Base-by-base conservation (phyloP, 2,888 invertebrate genomes). In the Lissonota sp. region DNA sequence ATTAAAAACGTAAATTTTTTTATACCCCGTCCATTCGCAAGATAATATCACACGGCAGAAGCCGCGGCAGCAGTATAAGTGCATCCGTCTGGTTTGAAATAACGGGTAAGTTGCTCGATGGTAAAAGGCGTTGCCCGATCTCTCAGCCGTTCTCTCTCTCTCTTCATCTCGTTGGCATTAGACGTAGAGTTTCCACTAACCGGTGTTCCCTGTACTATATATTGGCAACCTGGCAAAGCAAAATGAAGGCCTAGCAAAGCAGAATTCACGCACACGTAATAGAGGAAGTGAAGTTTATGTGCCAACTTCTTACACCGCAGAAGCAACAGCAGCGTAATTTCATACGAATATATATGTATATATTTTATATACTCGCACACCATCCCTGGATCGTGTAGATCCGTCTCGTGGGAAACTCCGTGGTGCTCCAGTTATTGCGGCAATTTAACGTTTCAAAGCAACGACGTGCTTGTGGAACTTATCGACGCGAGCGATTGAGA, bases 231-330 rank as follows among this genome's bases (percentile, higher is more conserved):
- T 60, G 51, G 55, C 26, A 26, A 26, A 26, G 26, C 26, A 26
- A 26, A 26, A 26, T 26, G 26, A 26, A 74, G 74, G 78, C 81
- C 64, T 81, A 67, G 71, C 74, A 58, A 66, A 70, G 70, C 73
- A 78, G 71, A 81, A 78, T 81, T 78, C 81, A 74, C 81, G 78
- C 81, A 81, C 81, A 78, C 78, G 78, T 78, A 81, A 81, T 81
- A 75, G 81, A 83, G 84, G 84, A 84, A 84, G 83, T 83, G 82
- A 81, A 81, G 81, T 83, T 84, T 84, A 84, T 84, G 84, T 82
- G 80, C 79, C 80, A 84, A 84, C 83, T 84, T 81, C 77, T 84
- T 84, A 81, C 77, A 80, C 57, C 78, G 78, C 69, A 80, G 49
- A 14, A 69, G 49, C 55, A 44, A 51, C 49, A 73, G 39, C 55